Evolutionary conservation across 2,888 invertebrate species (phyloP), one percentile per base, ranked within the genome.

Genomic region (Griposia aprilina): DNA sequence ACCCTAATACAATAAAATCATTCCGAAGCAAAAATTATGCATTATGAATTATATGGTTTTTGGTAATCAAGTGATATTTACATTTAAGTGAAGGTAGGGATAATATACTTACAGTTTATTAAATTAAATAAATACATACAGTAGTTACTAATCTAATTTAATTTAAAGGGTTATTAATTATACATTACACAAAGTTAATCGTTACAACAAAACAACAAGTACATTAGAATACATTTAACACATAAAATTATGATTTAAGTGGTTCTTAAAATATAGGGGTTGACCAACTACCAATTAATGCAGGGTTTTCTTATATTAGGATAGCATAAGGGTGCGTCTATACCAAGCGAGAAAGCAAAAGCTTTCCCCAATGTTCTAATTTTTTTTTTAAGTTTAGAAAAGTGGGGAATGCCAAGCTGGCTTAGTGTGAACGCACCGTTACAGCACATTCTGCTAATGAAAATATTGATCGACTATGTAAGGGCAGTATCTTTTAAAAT

Each of bases 201-300:
- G 55, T 83, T 69, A 85, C 76, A 86, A 87, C 78, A 82, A 84
- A 79, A 84, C 81, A 88, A 84, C 82, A 84, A 78, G 65, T 75
- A 76, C 68, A 52, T 81, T 70, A 77, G 36, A 74, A 69, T 74
- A 81, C 74, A 79, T 69, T 72, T 72, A 86, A 83, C 74, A 83
- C 52, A 84, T 76, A 67, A 80, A 81, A 73, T 60, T 69, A 67
- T 63, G 60, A 81, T n/a, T 76, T 74, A 81, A 68, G 71, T 78
- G 55, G 17, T 67, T 63, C 55, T 79, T 71, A 77, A 73, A 69
- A 41, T 60, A 69, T 77, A 73, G 30, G 13, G 71, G 52, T 78
- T 76, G 36, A 68, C 26, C 41, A 84, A n/a, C n/a, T 76, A 84
- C 67, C 65, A 76, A 87, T 11, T 69, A 68, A 74, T 66, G 45